Base-by-base conservation (phyloP, 2,888 invertebrate species). In the Eupeodes luniger region DNA sequence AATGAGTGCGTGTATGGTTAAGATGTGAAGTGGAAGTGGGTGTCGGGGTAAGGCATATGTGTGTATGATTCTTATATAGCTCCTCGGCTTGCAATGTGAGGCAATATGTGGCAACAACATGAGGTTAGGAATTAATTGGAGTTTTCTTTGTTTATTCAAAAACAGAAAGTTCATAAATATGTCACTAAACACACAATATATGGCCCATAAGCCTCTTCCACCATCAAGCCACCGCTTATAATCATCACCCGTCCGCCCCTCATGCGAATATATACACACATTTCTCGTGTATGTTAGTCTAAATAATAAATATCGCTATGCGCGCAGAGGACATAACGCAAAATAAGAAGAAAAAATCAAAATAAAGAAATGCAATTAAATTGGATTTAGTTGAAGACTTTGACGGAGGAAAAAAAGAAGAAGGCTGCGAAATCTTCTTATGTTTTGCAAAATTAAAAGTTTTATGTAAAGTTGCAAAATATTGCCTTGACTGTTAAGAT, bases 91-190 rank as follows among this genome's bases (percentile, higher is more conserved):
- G 81, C 55, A 81, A 75, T 79, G 66, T 83, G 59, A 27, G 57
- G 75, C 83, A 79, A 83, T 82, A 79, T 86, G 75, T 86, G 82
- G 78, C 74, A 81, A 79, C 70, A 82, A 82, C 79, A 86, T 79
- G 74, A 62, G 82, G 83, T 72, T 53, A 64, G 70, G 64, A 83
- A 87, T 83, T 83, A 80, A 83, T 87, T 87, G 83, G 66, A 76
- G 75, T 75, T 83, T 76, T 80, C 64, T 76, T 49, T 66, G 83
- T 83, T 87, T 80, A 77, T 79, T 76, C 44, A 59, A 78, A 76
- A 79, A 57, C 79, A 55, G 49, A 72, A 80, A 87, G 86, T 87
- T 87, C 64, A 87, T 83, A 83, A 87, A 87, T 87, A 77, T 83
- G 83, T 87, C 86, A 83, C 83, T 80, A 80, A 83, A 72, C 51